These are phyloP conservation scores for Gymnothorax javanicus DNA, from an alignment of 2,797 vertebrate genomes.

Conservation along the genomic window DNA sequence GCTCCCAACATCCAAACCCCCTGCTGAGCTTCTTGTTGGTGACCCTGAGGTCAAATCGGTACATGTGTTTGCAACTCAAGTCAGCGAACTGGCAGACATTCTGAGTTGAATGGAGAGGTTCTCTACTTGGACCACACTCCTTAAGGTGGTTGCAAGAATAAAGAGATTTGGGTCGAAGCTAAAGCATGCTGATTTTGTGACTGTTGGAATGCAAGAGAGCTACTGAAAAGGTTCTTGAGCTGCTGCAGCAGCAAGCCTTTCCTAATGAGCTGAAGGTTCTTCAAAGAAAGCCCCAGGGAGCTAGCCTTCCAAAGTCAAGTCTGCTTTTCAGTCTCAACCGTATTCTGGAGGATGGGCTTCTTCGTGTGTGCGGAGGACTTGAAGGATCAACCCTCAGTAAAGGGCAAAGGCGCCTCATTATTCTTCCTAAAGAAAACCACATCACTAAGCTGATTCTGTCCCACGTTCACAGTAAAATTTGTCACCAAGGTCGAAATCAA, in stretches of 20 bases:
- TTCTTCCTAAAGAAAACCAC: constrained; percentile 37
- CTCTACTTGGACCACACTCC: constrained; percentile 32
- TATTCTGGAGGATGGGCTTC: constrained; percentile 12
- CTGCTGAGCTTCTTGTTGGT: constrained; percentile 26
- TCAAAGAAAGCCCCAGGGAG: not conserved
- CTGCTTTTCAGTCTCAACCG: not conserved
- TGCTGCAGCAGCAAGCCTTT: constrained; percentile 37
- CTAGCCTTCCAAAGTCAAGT: constrained; percentile 29
- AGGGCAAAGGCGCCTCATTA: constrained; percentile 31
- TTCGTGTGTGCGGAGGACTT: constrained; percentile 38
- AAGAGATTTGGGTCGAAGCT: constrained; percentile 33
- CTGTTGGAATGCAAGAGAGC: constrained; percentile 26
- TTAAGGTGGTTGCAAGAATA: constrained; percentile 44
- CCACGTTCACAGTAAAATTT: constrained; percentile 19
- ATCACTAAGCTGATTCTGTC: constrained; percentile 41
- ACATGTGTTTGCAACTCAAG: not conserved
- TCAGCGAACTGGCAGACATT: not conserved
- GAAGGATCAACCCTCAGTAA: constrained; percentile 27
- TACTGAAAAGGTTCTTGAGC: constrained; percentile 16
- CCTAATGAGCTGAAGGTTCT: constrained; percentile 21
- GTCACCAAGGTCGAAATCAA: constrained; percentile 37
- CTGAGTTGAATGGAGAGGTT: not conserved
- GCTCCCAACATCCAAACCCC: not conserved
- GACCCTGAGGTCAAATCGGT: constrained; percentile 44
- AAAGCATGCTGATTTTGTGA: constrained; percentile 12